These are phyloP conservation scores for Trachemys scripta DNA, from an alignment of 2,113 vertebrate genomes.

Conservation along the genomic window DNA sequence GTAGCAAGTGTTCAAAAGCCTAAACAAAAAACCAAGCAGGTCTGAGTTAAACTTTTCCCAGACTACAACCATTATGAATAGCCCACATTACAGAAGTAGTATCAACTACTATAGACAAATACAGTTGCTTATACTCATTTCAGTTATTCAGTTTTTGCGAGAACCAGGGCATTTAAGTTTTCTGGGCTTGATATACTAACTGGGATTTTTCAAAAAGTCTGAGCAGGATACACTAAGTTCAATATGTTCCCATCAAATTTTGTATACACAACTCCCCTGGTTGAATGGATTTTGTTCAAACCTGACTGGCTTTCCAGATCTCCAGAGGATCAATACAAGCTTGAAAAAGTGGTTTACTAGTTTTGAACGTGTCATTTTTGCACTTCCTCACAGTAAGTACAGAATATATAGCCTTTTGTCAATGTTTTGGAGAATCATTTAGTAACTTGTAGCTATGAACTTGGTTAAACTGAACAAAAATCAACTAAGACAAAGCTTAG, in stretches of 20 bases:
- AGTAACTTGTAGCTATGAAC: background rate
- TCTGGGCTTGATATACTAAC: background rate
- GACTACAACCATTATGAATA: accelerated
- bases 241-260: background rate
- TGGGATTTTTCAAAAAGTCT: background rate
- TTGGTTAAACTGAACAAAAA: too few relatives aligned
- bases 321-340: too few relatives aligned
- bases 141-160: background rate
- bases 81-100: background rate
- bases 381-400: background rate
- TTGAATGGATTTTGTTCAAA: background rate
- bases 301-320: background rate
- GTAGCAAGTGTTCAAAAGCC: conserved; percentile 95
- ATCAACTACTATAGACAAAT: background rate
- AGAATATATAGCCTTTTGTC: background rate
- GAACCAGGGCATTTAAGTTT: background rate
- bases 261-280: background rate
- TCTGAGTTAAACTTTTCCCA: accelerated
- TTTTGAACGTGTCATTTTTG: background rate
- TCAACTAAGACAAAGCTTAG: background rate
- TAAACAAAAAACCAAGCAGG: conserved; percentile 27
- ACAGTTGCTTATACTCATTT: background rate
- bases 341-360: background rate
- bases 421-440: background rate
- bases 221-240: background rate